Conservation (phyloP, 1,140 invertebrate species). For the Tyrophagus putrescentiae region DNA sequence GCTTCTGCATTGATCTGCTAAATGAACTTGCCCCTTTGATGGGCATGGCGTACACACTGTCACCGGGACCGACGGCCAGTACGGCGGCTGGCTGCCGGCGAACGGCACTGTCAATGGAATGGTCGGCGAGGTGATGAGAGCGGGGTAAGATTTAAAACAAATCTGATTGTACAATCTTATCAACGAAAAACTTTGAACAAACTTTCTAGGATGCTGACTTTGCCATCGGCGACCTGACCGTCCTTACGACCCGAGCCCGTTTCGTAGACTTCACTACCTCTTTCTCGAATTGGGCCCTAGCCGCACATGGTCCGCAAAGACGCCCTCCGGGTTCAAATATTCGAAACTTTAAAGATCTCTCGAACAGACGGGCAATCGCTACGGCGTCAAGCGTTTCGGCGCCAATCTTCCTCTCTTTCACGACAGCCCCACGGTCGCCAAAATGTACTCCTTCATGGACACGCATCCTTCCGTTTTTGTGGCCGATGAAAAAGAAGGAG, state of each 20-base stretch:
- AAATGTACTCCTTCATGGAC: slow-evolving; percentile 62
- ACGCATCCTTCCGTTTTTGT: slow-evolving; percentile 72
- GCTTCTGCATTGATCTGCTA: slow-evolving; percentile 18
- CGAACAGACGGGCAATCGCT: slow-evolving; percentile 12
- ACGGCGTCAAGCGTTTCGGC: slow-evolving; percentile 26
- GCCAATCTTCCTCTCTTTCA: slow-evolving; percentile 41
- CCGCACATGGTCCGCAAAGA: slow-evolving; percentile 10
- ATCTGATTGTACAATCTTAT: too few species aligned
- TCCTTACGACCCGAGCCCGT: slow-evolving; percentile 7
- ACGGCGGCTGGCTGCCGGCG: slow-evolving; percentile 43
- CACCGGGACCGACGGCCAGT: slow-evolving; percentile 43
- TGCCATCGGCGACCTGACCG: slow-evolving; percentile 19
- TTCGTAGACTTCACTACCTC: slow-evolving; percentile 15
- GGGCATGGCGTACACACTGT: slow-evolving; percentile 10
- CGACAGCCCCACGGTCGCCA: slow-evolving; percentile 33
- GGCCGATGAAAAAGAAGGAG: slow-evolving; percentile 61
- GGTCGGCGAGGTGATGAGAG: slow-evolving; percentile 58
- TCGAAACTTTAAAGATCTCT: slow-evolving; percentile 17
- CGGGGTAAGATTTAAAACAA: too few species aligned
- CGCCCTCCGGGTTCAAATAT: neutral
- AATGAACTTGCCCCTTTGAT: slow-evolving; percentile 12
- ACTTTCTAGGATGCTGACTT: slow-evolving; percentile 17
- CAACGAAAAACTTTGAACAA: too few species aligned
- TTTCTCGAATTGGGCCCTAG: slow-evolving; percentile 12
- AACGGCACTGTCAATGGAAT: slow-evolving; percentile 66